phyloP scores from a whole-genome alignment of 1,140 invertebrate genomes.

The Penaeus chinensis region DNA sequence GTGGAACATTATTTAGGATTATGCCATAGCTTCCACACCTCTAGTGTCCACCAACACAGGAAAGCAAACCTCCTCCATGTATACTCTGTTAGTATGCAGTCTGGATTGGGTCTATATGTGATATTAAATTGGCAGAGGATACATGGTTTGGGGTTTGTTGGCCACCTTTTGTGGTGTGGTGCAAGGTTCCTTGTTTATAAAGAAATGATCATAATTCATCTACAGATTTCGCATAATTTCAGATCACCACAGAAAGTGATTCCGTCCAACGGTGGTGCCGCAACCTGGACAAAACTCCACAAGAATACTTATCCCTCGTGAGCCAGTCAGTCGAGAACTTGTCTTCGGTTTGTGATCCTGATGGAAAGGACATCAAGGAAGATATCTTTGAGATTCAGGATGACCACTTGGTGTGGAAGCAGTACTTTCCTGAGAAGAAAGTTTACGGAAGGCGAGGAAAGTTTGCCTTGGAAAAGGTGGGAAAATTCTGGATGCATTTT shows the following conservation, averaged over 20 bases:
- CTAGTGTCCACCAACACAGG: too few species aligned
- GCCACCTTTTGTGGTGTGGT: too few species aligned
- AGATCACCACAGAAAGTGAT: not conserved
- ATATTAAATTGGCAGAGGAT: too few species aligned
- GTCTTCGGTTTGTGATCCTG: not conserved
- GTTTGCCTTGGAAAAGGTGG: conserved; percentile 40
- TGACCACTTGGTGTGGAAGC: conserved; percentile 33
- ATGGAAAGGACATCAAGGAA: conserved; percentile 19
- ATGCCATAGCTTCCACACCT: too few species aligned
- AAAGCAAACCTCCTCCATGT: too few species aligned
- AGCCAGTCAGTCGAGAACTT: not conserved
- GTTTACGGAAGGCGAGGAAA: conserved; percentile 36
- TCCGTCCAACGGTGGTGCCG: conserved; percentile 26
- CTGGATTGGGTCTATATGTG: too few species aligned
- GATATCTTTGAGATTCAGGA: conserved; percentile 42
- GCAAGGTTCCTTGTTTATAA: too few species aligned
- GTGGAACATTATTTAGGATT: too few species aligned
- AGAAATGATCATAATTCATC: too few species aligned
- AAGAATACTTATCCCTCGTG: conserved; percentile 15
- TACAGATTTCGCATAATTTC: not conserved
- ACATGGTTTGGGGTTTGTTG: too few species aligned
- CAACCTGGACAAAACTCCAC: conserved; percentile 9
- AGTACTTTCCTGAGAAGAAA: conserved; percentile 34
- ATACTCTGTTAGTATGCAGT: too few species aligned
- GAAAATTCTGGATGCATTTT: not conserved